A percentile compares a stretch with the other conserved stretches of the same genome.
Conservation (phyloP, 2,113 vertebrate genomes). For the Protobothrops flavoviridis region DNA sequence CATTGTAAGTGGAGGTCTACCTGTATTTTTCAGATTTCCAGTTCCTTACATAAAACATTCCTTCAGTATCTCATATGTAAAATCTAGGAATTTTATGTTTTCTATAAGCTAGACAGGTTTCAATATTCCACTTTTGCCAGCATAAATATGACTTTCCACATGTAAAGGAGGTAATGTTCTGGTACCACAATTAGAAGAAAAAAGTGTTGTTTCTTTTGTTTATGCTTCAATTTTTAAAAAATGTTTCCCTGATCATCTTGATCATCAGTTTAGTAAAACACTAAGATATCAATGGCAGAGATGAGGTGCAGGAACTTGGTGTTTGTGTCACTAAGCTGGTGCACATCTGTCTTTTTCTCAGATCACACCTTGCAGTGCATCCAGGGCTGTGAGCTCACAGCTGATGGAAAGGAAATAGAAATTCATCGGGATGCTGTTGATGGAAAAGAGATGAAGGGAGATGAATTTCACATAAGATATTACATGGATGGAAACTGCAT, state of each 20-base stretch:
- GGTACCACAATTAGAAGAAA: too few relatives aligned
- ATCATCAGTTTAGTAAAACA: neutral
- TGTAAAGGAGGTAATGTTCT: neutral
- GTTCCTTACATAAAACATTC: too few relatives aligned
- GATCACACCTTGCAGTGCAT: neutral
- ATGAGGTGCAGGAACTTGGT: too few relatives aligned
- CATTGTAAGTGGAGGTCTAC: too few relatives aligned
- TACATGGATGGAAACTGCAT: neutral
- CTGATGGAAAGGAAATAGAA: neutral
- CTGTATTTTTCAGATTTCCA: too few relatives aligned
- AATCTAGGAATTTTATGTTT: neutral
- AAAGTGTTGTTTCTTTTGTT: too few relatives aligned
- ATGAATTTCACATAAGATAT: rapidly evolving
- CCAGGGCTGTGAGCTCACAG: neutral
- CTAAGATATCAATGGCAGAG: neutral
- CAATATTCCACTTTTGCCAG: rapidly evolving
- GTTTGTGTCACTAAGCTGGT: neutral
- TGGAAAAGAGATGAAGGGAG: neutral
- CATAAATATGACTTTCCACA: neutral
- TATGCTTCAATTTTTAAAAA: too few relatives aligned
- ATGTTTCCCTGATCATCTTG: neutral
- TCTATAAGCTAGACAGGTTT: neutral
- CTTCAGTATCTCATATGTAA: neutral
- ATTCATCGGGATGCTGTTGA: neutral
- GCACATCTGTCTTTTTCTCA: neutral